phyloP scores from a whole-genome alignment of 2,888 invertebrate species.

The Metopia argyrocephala region DNA sequence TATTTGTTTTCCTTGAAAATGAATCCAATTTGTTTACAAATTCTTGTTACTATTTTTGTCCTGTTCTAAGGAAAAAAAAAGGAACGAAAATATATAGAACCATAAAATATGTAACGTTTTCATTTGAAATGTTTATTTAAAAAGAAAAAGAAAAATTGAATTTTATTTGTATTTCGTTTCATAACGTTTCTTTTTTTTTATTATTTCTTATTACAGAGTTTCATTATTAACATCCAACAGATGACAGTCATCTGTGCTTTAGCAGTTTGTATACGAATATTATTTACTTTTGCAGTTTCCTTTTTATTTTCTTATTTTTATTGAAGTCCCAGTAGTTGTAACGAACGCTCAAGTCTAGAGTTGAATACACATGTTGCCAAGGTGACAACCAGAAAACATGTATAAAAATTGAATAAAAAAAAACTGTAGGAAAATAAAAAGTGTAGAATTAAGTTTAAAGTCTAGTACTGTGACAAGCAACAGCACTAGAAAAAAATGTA shows the following conservation, averaged over 20 bases:
- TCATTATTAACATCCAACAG: slow-evolving; percentile 42
- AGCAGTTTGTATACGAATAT: slow-evolving; percentile 1
- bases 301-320: background rate
- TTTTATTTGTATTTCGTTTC: too few relatives aligned
- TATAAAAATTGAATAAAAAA: slow-evolving; percentile 27
- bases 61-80: too few relatives aligned
- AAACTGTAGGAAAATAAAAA: slow-evolving; percentile 13
- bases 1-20: background rate
- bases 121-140: slow-evolving; percentile 30
- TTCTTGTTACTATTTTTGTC: too few relatives aligned
- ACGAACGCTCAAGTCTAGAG: too few relatives aligned
- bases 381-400: slow-evolving; percentile 55
- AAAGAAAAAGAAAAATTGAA: background rate
- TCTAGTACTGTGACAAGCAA: slow-evolving; percentile 55
- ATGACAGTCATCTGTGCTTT: slow-evolving; percentile 53
- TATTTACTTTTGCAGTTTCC: slow-evolving; percentile 12
- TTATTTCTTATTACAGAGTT: background rate
- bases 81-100: background rate
- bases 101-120: slow-evolving; percentile 27
- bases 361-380: slow-evolving; percentile 52
- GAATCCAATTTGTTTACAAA: slow-evolving; percentile 15
- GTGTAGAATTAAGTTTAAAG: slow-evolving; percentile 35
- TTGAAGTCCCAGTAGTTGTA: slow-evolving; percentile 1
- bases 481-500: slow-evolving; percentile 16
- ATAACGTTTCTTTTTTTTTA: background rate